A percentile compares a stretch with the other conserved stretches of the same genome.
These are phyloP conservation scores for Drosophila repleta DNA, from an alignment of 1,140 invertebrate species.

Conservation along the genomic window DNA sequence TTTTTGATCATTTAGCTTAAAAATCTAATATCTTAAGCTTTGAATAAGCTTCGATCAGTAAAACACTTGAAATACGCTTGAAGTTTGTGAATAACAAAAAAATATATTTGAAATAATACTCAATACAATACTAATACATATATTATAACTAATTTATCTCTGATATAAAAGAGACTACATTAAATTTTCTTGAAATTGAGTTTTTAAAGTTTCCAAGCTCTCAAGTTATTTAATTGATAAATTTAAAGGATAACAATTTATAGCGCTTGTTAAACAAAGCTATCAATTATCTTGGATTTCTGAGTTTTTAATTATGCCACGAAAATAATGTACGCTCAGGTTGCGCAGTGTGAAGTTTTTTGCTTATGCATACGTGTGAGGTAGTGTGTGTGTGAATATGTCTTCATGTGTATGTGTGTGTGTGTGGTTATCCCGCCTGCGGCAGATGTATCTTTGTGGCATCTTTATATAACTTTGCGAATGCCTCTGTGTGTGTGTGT, in stretches of 20 bases:
- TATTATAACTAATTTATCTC: too few species aligned
- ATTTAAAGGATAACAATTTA: neutral
- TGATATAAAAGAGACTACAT: too few species aligned
- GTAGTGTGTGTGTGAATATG: neutral
- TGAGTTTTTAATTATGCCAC: neutral
- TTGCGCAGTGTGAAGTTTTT: constrained; percentile 10
- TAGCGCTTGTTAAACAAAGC: neutral
- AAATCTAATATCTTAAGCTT: too few species aligned
- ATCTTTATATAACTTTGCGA: constrained; percentile 8
- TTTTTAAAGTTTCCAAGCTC: neutral
- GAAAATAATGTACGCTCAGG: constrained; percentile 7
- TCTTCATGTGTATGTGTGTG: neutral
- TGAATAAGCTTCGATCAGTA: too few species aligned
- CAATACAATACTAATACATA: too few species aligned
- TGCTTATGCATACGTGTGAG: neutral
- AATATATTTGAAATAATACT: too few species aligned
- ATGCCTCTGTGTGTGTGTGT: constrained; percentile 19
- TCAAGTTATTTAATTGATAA: neutral
- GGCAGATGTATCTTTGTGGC: constrained; percentile 23
- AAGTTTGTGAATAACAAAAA: too few species aligned
- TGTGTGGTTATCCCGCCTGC: neutral
- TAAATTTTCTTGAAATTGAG: too few species aligned
- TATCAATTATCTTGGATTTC: neutral
- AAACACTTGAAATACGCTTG: too few species aligned
- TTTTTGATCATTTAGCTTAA: too few species aligned